phyloP scores from a whole-genome alignment of 1,140 invertebrate genomes.

The Gryllus bimaculatus region DNA sequence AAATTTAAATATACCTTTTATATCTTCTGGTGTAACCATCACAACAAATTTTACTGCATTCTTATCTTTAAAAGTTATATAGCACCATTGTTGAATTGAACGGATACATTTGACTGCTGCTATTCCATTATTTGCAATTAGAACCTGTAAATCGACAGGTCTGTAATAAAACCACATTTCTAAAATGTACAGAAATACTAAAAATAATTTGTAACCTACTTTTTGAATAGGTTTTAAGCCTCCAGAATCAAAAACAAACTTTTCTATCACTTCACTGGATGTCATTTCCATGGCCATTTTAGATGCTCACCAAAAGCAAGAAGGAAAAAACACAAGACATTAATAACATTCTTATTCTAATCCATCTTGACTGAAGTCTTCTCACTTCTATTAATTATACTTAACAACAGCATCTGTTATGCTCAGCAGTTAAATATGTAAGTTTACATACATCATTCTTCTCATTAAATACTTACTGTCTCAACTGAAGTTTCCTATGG shows the following conservation, averaged over 20 bases:
- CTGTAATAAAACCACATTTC: neutral
- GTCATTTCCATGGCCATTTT: no score
- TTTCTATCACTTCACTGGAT: neutral
- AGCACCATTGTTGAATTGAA: neutral
- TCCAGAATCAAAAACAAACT: neutral
- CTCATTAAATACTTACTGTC: no score
- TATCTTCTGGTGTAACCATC: constrained; percentile 28
- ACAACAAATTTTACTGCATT: neutral
- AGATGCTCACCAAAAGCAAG: no score
- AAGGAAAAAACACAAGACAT: no score
- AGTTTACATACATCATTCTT: no score
- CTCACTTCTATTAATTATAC: no score
- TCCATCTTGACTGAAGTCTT: no score
- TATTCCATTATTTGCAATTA: neutral
- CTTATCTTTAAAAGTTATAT: neutral
- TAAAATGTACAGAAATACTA: neutral
- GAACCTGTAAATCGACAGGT: neutral
- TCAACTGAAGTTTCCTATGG: no score
- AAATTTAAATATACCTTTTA: constrained; percentile 24
- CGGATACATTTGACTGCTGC: neutral
- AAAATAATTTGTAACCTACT: neutral
- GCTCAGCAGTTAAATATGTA: no score
- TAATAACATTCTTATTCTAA: no score
- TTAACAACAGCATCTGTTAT: no score
- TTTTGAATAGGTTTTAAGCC: neutral